Evolutionary conservation across 2,797 vertebrate genomes (phyloP).

Genomic region (Sternotherus odoratus): DNA sequence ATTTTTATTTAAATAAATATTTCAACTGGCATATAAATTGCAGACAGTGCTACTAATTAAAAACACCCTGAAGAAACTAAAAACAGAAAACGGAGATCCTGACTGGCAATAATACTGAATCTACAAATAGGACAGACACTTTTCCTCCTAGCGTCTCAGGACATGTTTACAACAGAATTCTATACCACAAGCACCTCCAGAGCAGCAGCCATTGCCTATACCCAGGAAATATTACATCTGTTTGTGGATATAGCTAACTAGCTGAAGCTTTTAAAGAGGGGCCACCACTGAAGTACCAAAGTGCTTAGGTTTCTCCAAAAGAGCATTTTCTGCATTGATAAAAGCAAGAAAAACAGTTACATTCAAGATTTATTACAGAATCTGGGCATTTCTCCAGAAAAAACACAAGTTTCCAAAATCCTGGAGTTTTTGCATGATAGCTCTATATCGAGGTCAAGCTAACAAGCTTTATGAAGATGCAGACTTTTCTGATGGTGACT

Average conservation of each 20-base stretch:
- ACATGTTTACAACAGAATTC: background rate
- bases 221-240: conserved; percentile 10
- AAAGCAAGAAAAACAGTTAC: conserved; percentile 64
- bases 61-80: conserved; percentile 4
- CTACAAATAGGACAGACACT: background rate
- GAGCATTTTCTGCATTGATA: conserved; percentile 63
- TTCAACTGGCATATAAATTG: background rate
- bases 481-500: conserved; percentile 51
- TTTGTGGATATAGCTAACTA: background rate
- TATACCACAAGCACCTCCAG: background rate
- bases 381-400: conserved; percentile 67
- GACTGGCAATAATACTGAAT: background rate
- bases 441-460: conserved; percentile 50
- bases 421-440: conserved; percentile 53
- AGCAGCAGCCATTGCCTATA: background rate
- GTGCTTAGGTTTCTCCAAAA: conserved; percentile 58
- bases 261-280: conserved; percentile 57
- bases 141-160: background rate
- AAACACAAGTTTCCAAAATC: conserved; percentile 69
- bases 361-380: conserved; percentile 69
- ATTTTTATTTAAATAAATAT: background rate
- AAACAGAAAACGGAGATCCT: background rate
- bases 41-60: background rate
- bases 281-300: conserved; percentile 25
- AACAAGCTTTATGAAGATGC: conserved; percentile 46